These are phyloP conservation scores for Euwallacea fornicatus DNA, from an alignment of 1,140 invertebrate genomes.

Conservation along the genomic window DNA sequence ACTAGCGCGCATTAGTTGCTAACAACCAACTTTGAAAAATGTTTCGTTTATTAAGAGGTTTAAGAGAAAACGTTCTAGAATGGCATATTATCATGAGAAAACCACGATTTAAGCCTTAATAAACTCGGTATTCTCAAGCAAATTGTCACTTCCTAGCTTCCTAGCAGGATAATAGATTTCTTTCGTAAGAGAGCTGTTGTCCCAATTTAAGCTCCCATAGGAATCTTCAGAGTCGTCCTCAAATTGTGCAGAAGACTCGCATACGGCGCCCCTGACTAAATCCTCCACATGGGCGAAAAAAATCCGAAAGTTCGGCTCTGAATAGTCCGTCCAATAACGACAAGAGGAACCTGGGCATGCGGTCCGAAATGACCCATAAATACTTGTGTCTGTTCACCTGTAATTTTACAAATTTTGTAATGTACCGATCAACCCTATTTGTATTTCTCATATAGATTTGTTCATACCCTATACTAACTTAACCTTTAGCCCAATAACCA, in stretches of 20 bases:
- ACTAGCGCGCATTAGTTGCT: no score
- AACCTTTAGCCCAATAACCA: no score
- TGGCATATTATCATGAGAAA: neutral
- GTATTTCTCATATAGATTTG: no score
- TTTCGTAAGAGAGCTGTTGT: neutral
- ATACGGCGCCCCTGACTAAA: slow-evolving; percentile 70
- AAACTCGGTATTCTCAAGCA: neutral
- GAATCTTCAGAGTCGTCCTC: neutral
- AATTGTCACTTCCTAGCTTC: neutral
- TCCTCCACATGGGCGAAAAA: slow-evolving; percentile 66
- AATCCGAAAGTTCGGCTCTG: slow-evolving; percentile 77
- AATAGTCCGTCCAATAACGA: slow-evolving; percentile 71
- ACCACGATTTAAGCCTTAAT: neutral
- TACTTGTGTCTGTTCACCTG: slow-evolving; percentile 63
- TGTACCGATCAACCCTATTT: no score
- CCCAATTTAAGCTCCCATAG: neutral
- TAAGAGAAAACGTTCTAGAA: neutral
- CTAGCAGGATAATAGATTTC: neutral
- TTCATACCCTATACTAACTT: no score
- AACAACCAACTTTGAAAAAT: no score
- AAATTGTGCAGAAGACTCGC: slow-evolving; percentile 55
- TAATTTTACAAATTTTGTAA: neutral
- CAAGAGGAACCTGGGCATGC: slow-evolving; percentile 77
- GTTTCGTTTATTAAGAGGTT: no score
- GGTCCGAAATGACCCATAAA: slow-evolving; percentile 78